Evolutionary conservation across 2,888 invertebrate species (phyloP), one percentile per base, ranked within the genome.

Genomic region (Autographa gamma): DNA sequence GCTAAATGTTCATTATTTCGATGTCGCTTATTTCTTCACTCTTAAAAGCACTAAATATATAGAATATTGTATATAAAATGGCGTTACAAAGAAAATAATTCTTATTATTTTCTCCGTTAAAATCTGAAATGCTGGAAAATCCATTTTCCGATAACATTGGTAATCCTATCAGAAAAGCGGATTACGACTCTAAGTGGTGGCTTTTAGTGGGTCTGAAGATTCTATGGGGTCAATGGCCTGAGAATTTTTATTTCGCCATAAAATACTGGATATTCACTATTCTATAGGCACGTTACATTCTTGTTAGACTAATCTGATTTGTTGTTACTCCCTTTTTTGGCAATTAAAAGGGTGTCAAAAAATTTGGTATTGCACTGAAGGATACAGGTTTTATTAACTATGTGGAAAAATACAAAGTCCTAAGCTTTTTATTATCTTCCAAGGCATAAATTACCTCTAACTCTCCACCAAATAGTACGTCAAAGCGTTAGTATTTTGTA

Each of bases 111-210:
- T 60, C 18, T 60, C 13, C 41, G 13, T 41, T 38, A 8, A 60
- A 60, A 60, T 34, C 7, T 60, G 32, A 11, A 38, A 38, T 38
- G 60, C 14, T 34, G 48, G n/a, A 48, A 34, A 16, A 34, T 16
- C 18, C 19, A 56, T 56, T 56, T 56, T 25, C 19, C 54, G 54
- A 19, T 56, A 56, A 56, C 54, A 56, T 54, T 19, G 11, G 54
- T 54, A 54, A 54, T 25, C 25, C 25, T 19, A 56, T 56, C 54
- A 56, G 54, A 25, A 56, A 54, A 56, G 54, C 19, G 54, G 54
- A 56, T 56, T 56, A 56, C 19, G 14, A 25, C 54, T 19, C 54
- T 56, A 25, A 56, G 54, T 56, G 19, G 54, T 13, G 18, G 54
- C 54, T 56, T 56, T 56, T 56, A 56, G 54, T 25, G 54, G 5